Evolutionary conservation across 2,888 invertebrate genomes (phyloP), one percentile per base, ranked within the genome.

Genomic region (Polyommatus icarus): DNA sequence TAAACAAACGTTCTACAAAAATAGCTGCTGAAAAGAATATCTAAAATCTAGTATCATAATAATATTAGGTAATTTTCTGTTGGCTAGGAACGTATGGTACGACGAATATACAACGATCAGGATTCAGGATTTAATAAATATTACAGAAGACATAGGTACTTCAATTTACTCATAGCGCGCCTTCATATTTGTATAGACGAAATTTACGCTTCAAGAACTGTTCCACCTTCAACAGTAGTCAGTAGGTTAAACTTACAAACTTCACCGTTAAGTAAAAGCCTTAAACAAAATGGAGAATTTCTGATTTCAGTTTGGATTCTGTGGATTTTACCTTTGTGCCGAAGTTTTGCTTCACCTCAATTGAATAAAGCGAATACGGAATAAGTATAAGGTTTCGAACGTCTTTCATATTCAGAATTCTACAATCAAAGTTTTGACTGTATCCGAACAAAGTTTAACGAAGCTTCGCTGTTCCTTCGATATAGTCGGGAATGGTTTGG

Each of bases 261-360:
- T 40, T 72, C n/a, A 36, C 72, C 72, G 79, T 81, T 77, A 75
- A 72, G 20, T 76, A 79, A 76, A 20, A 77, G 79, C 89, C 88
- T 87, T 90, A 89, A 90, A 88, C 88, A 87, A 88, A 87, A 85
- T 84, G 83, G 84, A 87, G 89, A 88, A 90, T 88, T 88, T 86
- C 87, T 87, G 90, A 90, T 89, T 90, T 86, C 84, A 88, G 84
- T 85, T 83, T 80, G 88, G 88, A 87, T 89, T 90, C 88, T 86
- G 81, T 82, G 79, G 79, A 81, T 79, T 80, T 83, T 82, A 81
- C 81, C 80, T 80, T 82, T 80, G 82, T 79, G 79, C 76, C 76
- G 76, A 78, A 77, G 77, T 79, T 81, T 81, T 81, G 78, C 81
- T 81, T 79, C 71, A 79, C 76, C 80, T 80, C 78, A 46, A 50